These are phyloP conservation scores for Lithophane socia DNA, from an alignment of 2,888 invertebrate species.

Conservation along the genomic window DNA sequence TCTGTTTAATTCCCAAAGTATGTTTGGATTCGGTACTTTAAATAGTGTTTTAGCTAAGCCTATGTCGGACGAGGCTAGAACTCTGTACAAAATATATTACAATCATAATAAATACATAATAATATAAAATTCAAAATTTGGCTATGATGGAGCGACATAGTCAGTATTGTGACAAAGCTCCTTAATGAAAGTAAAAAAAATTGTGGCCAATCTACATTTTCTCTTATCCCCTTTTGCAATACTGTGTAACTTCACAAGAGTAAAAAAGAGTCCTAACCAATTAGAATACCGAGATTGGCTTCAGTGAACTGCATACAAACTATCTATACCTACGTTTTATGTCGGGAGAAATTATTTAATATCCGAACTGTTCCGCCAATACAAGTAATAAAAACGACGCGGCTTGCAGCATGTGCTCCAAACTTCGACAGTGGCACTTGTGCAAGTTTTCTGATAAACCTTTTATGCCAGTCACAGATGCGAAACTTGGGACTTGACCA, in stretches of 20 bases:
- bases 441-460: constrained; percentile 50
- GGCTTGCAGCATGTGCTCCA: constrained; percentile 37
- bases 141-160: too few relatives aligned
- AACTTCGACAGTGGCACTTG: constrained; percentile 35
- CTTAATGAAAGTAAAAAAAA: not conserved
- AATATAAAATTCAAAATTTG: too few relatives aligned
- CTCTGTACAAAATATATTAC: too few relatives aligned
- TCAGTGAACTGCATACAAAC: not conserved
- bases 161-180: too few relatives aligned
- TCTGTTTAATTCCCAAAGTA: too few relatives aligned
- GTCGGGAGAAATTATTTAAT: constrained; percentile 17
- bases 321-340: not conserved
- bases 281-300: not conserved
- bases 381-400: constrained; percentile 41
- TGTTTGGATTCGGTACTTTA: too few relatives aligned
- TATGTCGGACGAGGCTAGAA: too few relatives aligned
- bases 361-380: constrained; percentile 35
- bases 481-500: not conserved
- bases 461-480: constrained; percentile 23
- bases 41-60: too few relatives aligned
- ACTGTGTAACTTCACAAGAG: not conserved
- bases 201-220: not conserved
- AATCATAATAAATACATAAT: too few relatives aligned
- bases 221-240: not conserved
- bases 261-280: not conserved